Evolutionary conservation across 2,888 invertebrate genomes (phyloP).

Genomic region (Lithophane ornitopus): DNA sequence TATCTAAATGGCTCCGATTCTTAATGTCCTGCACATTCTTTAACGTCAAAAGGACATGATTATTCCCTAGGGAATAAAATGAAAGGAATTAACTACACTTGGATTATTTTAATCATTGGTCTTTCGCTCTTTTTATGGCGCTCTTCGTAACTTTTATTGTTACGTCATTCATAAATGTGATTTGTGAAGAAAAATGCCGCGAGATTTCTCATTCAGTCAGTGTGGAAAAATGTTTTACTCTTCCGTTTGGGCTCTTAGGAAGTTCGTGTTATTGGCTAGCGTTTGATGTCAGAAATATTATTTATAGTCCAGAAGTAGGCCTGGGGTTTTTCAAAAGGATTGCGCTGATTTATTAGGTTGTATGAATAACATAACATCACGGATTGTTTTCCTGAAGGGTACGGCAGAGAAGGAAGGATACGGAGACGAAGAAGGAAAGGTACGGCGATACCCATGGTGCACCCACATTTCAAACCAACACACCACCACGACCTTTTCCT

Average conservation of each 20-base stretch:
- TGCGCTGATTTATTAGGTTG: conserved; percentile 27
- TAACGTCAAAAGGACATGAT: conserved; percentile 35
- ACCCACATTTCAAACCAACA: too few relatives aligned
- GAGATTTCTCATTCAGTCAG: conserved; percentile 49
- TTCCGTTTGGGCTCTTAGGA: conserved; percentile 25
- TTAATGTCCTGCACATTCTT: conserved; percentile 23
- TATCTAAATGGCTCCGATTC: conserved; percentile 12
- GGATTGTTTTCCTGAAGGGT: too few relatives aligned
- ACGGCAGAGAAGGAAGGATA: too few relatives aligned
- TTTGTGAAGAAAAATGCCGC: conserved; percentile 40
- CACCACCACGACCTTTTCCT: too few relatives aligned
- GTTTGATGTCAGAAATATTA: conserved; percentile 37
- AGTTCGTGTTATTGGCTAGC: conserved; percentile 29
- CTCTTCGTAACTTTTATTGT: conserved; percentile 57
- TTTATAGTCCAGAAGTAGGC: conserved; percentile 37
- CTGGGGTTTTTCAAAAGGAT: conserved; percentile 11
- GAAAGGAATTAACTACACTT: conserved; percentile 36
- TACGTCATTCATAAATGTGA: conserved; percentile 53
- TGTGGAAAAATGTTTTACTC: conserved; percentile 24
- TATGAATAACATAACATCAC: too few relatives aligned
- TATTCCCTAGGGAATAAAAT: conserved; percentile 27
- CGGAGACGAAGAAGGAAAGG: too few relatives aligned
- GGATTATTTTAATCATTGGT: conserved; percentile 52
- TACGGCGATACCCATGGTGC: too few relatives aligned
- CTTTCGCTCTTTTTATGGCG: conserved; percentile 25